phyloP scores from a whole-genome alignment of 2,113 vertebrate genomes.

The Casuarius casuarius region DNA sequence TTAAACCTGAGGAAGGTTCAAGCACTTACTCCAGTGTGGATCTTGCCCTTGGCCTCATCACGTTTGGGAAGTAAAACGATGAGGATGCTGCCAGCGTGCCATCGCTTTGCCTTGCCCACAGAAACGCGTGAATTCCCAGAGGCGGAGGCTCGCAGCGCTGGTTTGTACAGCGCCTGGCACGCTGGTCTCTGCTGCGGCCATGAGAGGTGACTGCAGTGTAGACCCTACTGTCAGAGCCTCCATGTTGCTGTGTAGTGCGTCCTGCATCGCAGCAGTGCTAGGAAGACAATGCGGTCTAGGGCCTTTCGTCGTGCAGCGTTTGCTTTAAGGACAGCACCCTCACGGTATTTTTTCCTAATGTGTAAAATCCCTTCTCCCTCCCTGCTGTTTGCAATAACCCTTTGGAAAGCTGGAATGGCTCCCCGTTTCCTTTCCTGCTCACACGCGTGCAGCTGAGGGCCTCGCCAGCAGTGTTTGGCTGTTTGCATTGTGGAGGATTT shows the following conservation, averaged over 20 bases:
- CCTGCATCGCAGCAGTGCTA: neutral
- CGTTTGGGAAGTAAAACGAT: neutral
- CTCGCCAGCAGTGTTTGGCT: neutral
- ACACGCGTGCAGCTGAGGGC: neutral
- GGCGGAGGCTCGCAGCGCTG: neutral
- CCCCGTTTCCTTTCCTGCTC: neutral
- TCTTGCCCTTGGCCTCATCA: neutral
- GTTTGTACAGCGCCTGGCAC: neutral
- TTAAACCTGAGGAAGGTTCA: neutral
- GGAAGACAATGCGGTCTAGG: neutral
- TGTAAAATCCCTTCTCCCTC: constrained; percentile 50
- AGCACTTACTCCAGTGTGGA: neutral
- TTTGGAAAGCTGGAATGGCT: constrained; percentile 56
- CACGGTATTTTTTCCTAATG: constrained; percentile 20
- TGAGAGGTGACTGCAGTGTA: fast-evolving
- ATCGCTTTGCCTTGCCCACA: neutral
- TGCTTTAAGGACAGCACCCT: constrained; percentile 36
- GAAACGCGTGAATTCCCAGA: neutral
- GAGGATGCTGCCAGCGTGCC: neutral
- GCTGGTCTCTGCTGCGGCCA: neutral
- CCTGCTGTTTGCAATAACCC: constrained; percentile 34
- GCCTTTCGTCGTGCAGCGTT: neutral
- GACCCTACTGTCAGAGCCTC: neutral
- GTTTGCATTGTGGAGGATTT: neutral
- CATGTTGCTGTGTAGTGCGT: fast-evolving